Percentiles rank a stretch among this genome's conserved stretches.
Evolutionary conservation across 2,888 invertebrate species (phyloP).

Genomic region (Liposcelis brunnea): DNA sequence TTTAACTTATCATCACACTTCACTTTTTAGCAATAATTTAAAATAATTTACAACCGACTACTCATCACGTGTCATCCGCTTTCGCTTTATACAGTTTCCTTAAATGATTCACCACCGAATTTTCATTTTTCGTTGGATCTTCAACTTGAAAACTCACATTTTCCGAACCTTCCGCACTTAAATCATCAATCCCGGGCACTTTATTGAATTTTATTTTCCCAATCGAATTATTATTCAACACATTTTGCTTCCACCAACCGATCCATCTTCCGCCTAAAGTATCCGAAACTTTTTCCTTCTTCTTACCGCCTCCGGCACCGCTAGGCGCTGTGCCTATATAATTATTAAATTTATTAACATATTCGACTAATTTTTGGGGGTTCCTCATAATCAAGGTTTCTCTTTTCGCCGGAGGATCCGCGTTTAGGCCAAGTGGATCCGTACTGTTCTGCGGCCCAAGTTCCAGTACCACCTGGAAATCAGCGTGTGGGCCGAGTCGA

Average conservation of each 20-base stretch:
- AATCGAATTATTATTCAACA: not conserved
- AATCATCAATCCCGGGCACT: constrained; percentile 1
- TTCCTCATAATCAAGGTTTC: constrained; percentile 1
- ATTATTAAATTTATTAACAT: constrained; percentile 2
- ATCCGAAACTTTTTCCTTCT: not conserved
- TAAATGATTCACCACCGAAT: not conserved
- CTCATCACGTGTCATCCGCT: no score
- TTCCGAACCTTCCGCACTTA: not conserved
- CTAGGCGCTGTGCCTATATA: not conserved
- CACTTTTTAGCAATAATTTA: no score
- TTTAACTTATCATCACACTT: no score
- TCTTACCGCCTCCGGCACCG: not conserved
- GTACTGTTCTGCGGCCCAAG: constrained; percentile 65
- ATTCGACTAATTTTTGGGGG: not conserved
- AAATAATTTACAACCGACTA: no score
- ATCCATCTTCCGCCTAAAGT: constrained; percentile 4
- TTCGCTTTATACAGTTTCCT: not conserved
- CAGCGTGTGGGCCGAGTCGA: constrained; percentile 62
- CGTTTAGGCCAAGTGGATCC: constrained; percentile 30
- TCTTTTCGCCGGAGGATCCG: not conserved
- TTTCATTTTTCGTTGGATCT: not conserved
- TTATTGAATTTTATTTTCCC: constrained; percentile 6
- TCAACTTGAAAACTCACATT: not conserved
- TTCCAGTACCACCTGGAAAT: constrained; percentile 59
- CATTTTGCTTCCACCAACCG: not conserved